Percentiles rank a stretch among this genome's conserved stretches.
Evolutionary conservation across 2,113 vertebrate genomes (phyloP).

Genomic region (Daphoenositta chrysoptera): DNA sequence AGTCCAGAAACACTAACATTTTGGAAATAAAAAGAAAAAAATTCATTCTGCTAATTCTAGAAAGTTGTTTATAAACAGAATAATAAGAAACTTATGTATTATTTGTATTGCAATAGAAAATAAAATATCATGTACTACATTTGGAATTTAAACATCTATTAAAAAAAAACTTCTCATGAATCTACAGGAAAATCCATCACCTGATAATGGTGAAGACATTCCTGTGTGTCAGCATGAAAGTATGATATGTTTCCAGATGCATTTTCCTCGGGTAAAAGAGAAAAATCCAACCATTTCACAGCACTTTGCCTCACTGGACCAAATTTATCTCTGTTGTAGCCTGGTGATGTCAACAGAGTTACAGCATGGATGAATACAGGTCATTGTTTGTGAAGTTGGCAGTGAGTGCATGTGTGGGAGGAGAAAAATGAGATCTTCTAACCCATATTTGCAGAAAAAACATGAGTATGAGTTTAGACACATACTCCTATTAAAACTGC

Average conservation of each 20-base stretch:
- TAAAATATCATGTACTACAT: background rate
- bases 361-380: conserved; percentile 40
- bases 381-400: conserved; percentile 21
- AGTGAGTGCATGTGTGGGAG: background rate
- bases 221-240: background rate
- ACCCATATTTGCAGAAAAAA: conserved; percentile 28
- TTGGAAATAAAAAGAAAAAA: background rate
- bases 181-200: background rate
- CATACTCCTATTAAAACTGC: conserved; percentile 57
- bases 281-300: conserved; percentile 26
- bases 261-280: conserved; percentile 5
- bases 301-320: background rate
- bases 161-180: background rate
- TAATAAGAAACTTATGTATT: background rate
- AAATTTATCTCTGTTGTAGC: conserved; percentile 46
- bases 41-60: background rate
- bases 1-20: background rate
- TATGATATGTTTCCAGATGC: background rate
- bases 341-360: conserved; percentile 44
- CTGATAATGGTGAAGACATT: background rate
- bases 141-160: background rate
- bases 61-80: background rate
- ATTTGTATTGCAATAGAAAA: background rate
- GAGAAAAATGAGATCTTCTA: conserved; percentile 54
- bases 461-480: conserved; percentile 27